These are phyloP conservation scores for Nomada fabriciana DNA, from an alignment of 2,888 invertebrate species.

Conservation along the genomic window DNA sequence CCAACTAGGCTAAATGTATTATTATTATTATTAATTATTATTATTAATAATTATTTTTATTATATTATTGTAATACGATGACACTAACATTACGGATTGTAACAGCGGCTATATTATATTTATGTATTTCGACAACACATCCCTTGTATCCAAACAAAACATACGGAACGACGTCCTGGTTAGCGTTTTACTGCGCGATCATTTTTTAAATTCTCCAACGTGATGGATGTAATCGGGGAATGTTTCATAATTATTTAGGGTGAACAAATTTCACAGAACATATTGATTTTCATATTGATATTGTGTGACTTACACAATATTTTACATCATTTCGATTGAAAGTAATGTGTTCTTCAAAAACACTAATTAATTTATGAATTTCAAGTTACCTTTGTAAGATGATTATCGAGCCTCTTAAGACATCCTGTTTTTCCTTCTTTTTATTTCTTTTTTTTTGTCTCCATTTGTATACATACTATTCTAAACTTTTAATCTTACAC, in stretches of 20 bases:
- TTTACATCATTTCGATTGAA: slow-evolving; percentile 26
- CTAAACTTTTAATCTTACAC: slow-evolving; percentile 43
- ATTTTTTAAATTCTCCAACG: slow-evolving; percentile 36
- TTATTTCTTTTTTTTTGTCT: slow-evolving; percentile 25
- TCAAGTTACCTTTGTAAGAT: slow-evolving; percentile 44
- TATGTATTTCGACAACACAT: slow-evolving; percentile 79
- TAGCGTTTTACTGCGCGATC: slow-evolving; percentile 36
- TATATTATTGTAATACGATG: slow-evolving; percentile 79
- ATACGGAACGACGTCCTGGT: slow-evolving; percentile 39
- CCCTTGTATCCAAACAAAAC: slow-evolving; percentile 70
- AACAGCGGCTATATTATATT: slow-evolving; percentile 82
- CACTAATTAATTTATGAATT: slow-evolving; percentile 32
- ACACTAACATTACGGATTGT: slow-evolving; percentile 82
- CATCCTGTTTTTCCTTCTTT: slow-evolving; percentile 37
- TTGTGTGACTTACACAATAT: slow-evolving; percentile 23
- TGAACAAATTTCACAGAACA: slow-evolving; percentile 39
- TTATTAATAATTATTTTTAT: slow-evolving; percentile 75
- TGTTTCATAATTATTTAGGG: slow-evolving; percentile 15
- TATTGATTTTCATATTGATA: slow-evolving; percentile 14
- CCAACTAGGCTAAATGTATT: slow-evolving; percentile 80
- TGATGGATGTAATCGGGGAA: slow-evolving; percentile 28
- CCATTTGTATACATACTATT: slow-evolving; percentile 45
- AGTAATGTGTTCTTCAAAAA: slow-evolving; percentile 26
- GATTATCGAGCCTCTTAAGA: slow-evolving; percentile 39
- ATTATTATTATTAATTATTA: slow-evolving; percentile 77